phyloP scores from a whole-genome alignment of 92 coral and sea anemone genomes.

The Phenganax marumi region DNA sequence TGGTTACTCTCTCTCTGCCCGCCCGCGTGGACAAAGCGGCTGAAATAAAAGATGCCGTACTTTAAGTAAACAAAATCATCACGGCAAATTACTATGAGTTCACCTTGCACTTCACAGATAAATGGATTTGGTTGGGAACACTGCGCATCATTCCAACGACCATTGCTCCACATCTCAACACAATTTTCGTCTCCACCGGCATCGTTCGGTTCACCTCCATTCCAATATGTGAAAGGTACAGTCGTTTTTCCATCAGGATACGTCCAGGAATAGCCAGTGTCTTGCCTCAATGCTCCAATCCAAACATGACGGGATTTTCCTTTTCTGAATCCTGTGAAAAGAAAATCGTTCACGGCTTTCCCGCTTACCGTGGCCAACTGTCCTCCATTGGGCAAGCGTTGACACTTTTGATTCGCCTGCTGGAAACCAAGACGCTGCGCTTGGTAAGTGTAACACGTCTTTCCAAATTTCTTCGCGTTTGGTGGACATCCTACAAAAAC shows the following conservation, averaged over 20 bases:
- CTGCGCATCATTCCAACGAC: constrained; percentile 36
- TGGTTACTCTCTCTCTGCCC: no score
- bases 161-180: constrained; percentile 26
- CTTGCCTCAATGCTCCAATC: not conserved
- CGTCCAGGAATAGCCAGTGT: not conserved
- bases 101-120: constrained; percentile 33
- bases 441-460: not conserved
- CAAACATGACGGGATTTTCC: not conserved
- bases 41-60: no score
- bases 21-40: no score
- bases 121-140: constrained; percentile 24
- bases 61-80: no score
- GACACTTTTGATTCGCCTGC: not conserved
- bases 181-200: constrained; percentile 27
- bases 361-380: not conserved
- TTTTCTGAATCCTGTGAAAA: not conserved
- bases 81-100: no score
- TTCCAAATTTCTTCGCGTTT: not conserved
- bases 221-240: not conserved
- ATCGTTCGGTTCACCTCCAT: not conserved
- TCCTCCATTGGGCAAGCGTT: not conserved
- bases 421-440: not conserved
- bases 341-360: not conserved
- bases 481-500: not conserved
- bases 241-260: not conserved